Percentiles rank a stretch among this genome's conserved stretches.
Conservation (phyloP, 2,113 vertebrate genomes). For the Eidolon helvum region DNA sequence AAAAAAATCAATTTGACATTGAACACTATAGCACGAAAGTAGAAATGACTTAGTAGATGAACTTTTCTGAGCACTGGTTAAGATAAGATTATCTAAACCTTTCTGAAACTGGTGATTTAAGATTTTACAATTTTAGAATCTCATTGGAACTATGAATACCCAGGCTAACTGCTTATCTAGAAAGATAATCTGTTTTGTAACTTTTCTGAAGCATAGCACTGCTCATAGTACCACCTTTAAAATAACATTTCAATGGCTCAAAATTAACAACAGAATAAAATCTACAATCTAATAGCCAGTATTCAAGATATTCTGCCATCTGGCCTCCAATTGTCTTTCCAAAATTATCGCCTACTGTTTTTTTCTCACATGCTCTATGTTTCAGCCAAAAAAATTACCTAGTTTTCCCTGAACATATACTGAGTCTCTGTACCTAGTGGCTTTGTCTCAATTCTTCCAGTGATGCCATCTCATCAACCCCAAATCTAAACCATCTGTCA, state of each 20-base stretch:
- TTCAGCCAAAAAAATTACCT: slow-evolving; percentile 32
- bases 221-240: background rate
- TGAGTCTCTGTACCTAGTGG: background rate
- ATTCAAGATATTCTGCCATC: slow-evolving; percentile 29
- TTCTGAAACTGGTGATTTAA: background rate
- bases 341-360: slow-evolving; percentile 32
- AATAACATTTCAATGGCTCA: background rate
- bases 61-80: background rate
- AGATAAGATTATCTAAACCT: background rate
- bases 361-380: background rate
- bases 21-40: background rate
- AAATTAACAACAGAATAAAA: slow-evolving; percentile 41
- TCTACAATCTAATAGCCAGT: background rate
- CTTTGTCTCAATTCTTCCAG: slow-evolving; percentile 28
- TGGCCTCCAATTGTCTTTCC: slow-evolving; percentile 17
- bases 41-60: background rate
- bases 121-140: slow-evolving; percentile 32
- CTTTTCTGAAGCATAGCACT: background rate
- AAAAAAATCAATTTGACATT: slow-evolving; percentile 31
- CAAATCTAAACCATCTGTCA: slow-evolving; percentile 39
- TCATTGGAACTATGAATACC: background rate
- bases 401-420: background rate
- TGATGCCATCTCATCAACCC: background rate
- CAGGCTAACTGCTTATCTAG: background rate
- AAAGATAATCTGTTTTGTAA: slow-evolving; percentile 23